These are phyloP conservation scores for Acrocephalus kingi DNA, from an alignment of 2,113 vertebrate genomes.

Conservation along the genomic window DNA sequence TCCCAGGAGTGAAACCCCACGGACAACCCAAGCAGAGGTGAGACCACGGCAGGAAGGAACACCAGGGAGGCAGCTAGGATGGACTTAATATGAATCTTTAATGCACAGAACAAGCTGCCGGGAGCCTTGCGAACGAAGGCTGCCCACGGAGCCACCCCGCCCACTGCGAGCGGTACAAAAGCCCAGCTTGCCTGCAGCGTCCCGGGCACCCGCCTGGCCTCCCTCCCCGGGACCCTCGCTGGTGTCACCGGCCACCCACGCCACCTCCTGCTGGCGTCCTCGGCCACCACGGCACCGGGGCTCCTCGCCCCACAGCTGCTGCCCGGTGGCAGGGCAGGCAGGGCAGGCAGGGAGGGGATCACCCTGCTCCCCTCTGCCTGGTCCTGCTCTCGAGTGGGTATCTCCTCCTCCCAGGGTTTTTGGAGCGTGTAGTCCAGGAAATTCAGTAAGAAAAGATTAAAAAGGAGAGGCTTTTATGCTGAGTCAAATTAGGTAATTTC, in stretches of 20 bases:
- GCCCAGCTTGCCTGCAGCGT: neutral
- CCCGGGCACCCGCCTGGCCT: neutral
- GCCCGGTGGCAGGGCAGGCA: neutral
- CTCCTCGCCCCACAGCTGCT: neutral
- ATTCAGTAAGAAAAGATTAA: slow-evolving; percentile 74
- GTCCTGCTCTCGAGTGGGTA: neutral
- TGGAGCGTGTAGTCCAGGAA: slow-evolving; percentile 45
- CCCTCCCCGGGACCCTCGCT: neutral
- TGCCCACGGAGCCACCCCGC: slow-evolving; percentile 18
- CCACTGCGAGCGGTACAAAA: neutral
- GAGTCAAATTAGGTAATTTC: slow-evolving; percentile 67
- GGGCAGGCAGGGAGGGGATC: neutral
- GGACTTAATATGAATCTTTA: slow-evolving; percentile 79
- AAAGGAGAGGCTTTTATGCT: slow-evolving; percentile 68
- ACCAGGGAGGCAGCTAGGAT: slow-evolving; percentile 41
- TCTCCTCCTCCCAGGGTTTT: slow-evolving; percentile 33
- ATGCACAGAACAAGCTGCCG: slow-evolving; percentile 73
- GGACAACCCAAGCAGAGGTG: accelerated
- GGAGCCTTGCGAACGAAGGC: slow-evolving; percentile 52
- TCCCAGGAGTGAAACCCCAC: neutral
- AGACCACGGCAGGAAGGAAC: slow-evolving; percentile 26
- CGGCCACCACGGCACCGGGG: neutral
- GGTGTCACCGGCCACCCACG: neutral
- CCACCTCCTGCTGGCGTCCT: neutral
- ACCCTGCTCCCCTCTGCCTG: neutral